These are phyloP conservation scores for Samia ricini DNA, from an alignment of 1,140 invertebrate species.

Conservation along the genomic window DNA sequence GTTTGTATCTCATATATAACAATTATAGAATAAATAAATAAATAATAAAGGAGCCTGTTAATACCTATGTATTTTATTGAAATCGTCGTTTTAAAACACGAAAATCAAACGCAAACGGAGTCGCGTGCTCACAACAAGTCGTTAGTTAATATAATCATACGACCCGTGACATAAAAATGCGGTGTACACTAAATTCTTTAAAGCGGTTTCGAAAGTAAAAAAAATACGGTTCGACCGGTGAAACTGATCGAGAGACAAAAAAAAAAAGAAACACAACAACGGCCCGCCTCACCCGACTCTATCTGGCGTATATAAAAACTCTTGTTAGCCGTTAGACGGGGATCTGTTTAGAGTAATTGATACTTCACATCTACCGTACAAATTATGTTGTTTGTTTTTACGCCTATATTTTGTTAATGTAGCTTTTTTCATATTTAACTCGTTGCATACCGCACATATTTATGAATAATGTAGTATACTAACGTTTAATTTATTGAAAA, in stretches of 20 bases:
- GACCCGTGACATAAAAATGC: constrained; percentile 1
- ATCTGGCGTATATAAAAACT: constrained; percentile 11
- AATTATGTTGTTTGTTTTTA: neutral
- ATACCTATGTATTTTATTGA: too few species aligned
- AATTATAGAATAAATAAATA: too few species aligned
- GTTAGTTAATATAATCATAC: neutral
- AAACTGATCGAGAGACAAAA: neutral
- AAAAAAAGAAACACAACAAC: constrained; percentile 22
- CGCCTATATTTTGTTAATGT: too few species aligned
- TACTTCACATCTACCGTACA: neutral
- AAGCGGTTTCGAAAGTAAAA: constrained; percentile 1
- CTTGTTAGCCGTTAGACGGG: constrained; percentile 25
- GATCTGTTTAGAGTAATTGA: constrained; percentile 33
- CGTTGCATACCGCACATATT: too few species aligned
- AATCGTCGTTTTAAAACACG: too few species aligned
- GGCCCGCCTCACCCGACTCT: neutral
- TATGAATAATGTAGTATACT: too few species aligned
- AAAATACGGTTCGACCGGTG: neutral
- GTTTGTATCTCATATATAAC: too few species aligned
- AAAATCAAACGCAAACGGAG: too few species aligned
- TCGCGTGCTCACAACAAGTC: too few species aligned
- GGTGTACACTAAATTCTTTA: neutral
- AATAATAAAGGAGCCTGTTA: too few species aligned
- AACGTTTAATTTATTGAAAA: too few species aligned
- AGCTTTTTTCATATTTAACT: too few species aligned